Evolutionary conservation across 2,797 vertebrate species (phyloP), one percentile per base, ranked within the genome.

Genomic region (Cyclura pinguis): DNA sequence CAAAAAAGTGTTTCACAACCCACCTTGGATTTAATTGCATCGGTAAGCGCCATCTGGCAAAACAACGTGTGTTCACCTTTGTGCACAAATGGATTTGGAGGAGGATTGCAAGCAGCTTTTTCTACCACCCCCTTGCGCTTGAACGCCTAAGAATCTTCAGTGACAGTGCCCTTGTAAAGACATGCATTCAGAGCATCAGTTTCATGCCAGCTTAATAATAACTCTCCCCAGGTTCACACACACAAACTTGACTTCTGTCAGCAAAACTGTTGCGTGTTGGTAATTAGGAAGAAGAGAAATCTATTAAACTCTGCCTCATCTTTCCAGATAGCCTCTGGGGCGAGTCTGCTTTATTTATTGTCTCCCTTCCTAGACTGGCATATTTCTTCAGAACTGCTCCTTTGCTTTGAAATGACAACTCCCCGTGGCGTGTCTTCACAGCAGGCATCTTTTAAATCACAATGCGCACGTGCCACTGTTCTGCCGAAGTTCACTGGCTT

Each of bases 301-400:
- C 94, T 94, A 91, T 96, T 96, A 96, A 95, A 88, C 88, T 24
- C 92, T 90, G 87, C 88, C 90, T 91, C 89, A 77, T 95, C 94
- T 95, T 94, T 94, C 89, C 92, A 82, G 77, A 81, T 93, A 83
- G 93, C 92, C 96, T 92, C 92, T 94, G 92, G 95, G 86, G 88
- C 90, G 90, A 74, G 73, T 94, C 92, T 18, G 6, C 91, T 88
- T 86, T 86, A 0, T 59, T 80, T 76, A 32, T 76, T 80, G 67
- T 32, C 67, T 69, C 29, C n/a, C 84, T 92, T 87, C 92, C 76
- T 89, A 18, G 35, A 18, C 50, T 55, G 20, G 89, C 78, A 92
- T 81, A 42, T 47, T 29, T 81, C 86, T 86, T 50, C 38, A 50
- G 83, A 73, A 90, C 55, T 0, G 0, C 50, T 93, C 38, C 22